Percentiles rank a stretch among this genome's conserved stretches.
These are phyloP conservation scores for Artemia sinica DNA, from an alignment of 2,888 invertebrate species.

Conservation along the genomic window DNA sequence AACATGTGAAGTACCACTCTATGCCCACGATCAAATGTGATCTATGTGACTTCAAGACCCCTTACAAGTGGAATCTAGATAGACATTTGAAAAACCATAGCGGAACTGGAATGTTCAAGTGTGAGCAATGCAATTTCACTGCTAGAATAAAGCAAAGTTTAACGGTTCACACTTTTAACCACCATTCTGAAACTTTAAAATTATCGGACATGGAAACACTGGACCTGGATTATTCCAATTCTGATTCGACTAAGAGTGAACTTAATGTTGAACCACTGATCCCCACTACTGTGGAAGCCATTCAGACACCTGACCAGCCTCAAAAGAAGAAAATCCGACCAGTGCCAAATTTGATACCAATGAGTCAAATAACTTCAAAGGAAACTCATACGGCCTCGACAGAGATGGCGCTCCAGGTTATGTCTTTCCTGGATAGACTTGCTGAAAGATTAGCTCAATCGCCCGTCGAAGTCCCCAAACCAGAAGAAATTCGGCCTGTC, in stretches of 20 bases:
- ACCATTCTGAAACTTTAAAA: conserved; percentile 22
- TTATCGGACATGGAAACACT: conserved; percentile 12
- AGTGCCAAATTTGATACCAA: conserved; percentile 56
- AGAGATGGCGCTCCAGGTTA: conserved; percentile 42
- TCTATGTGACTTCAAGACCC: conserved; percentile 79
- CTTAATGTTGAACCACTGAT: background rate
- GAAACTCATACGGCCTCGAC: conserved; percentile 28
- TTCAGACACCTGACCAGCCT: conserved; percentile 26
- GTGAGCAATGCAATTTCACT: conserved; percentile 71
- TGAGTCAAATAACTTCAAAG: conserved; percentile 28
- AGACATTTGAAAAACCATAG: conserved; percentile 78
- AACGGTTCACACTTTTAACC: conserved; percentile 73
- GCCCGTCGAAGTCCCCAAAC: background rate
- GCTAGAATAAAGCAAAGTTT: conserved; percentile 79
- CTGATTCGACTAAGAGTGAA: background rate
- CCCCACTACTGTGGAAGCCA: conserved; percentile 13
- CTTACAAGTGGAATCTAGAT: conserved; percentile 77
- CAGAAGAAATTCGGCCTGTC: conserved; percentile 35
- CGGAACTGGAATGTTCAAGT: conserved; percentile 63
- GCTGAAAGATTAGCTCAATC: conserved; percentile 50
- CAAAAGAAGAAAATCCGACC: conserved; percentile 38
- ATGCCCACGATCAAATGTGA: conserved; percentile 89
- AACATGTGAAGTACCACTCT: conserved; percentile 80
- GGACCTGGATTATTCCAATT: background rate
- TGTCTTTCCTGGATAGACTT: conserved; percentile 62